Base-by-base conservation (phyloP, 1,140 invertebrate genomes). In the Aphis gossypii region DNA sequence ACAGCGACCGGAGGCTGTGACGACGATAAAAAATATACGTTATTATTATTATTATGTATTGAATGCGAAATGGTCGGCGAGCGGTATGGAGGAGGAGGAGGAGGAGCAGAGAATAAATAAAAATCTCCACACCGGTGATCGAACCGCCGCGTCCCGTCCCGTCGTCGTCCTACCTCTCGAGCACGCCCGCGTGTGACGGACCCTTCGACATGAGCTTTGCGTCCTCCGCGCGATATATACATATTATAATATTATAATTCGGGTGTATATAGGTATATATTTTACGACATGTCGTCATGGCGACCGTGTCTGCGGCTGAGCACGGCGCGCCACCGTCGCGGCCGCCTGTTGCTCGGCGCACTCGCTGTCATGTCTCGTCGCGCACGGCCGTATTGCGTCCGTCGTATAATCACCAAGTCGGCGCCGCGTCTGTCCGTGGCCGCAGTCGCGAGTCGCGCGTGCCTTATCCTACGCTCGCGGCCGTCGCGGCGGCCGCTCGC, bases 401-500 rank as follows among this genome's bases (percentile, higher is more conserved):
- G 38, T 41, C 38, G 38, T 41, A 1, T 2, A 41, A 2, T 41
- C n/a, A n/a, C 60, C 4, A 76, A 76, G 60, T 76, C n/a, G 25
- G 41, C 51, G n/a, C 21, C n/a, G 44, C 21, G 48, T 56, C 48
- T n/a, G 84, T 54, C 21, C 30, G 25, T 54, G 87, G 38, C 46
- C 20, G 21, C 35, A 41, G 48, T 89, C 21, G 35, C 25, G 60
- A 76, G 48, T 54, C 51, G 35, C 87, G 60, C 60, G n/a, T 5
- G 60, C 11, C 38, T 51, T 46, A 2, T 87, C 44, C 18, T 51
- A 35, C 44, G 86, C 46, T 18, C 46, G 87, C 46, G 92, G 76
- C 90, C 89, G 94, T 93, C 93, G 88, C 90, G 93, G 23, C 48
- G 14, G 48, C 46, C 54, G 94, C 76, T 88, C 94, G 60, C n/a